Evolutionary conservation across 2,797 vertebrate species (phyloP).

Genomic region (Xyrichtys novacula): DNA sequence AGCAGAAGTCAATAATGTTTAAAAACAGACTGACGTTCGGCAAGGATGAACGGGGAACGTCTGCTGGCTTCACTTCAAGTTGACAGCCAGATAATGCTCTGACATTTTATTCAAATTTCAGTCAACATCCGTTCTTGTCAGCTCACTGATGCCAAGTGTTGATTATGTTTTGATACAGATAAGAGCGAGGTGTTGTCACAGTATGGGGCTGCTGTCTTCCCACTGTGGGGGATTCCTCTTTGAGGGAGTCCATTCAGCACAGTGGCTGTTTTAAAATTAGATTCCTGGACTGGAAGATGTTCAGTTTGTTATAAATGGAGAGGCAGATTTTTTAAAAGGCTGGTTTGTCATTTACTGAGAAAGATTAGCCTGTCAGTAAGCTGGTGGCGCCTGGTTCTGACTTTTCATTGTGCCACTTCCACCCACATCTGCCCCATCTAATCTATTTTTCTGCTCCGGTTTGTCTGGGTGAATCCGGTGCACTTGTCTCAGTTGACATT

Average conservation of each 20-base stretch:
- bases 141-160: slow-evolving; percentile 25
- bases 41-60: slow-evolving; percentile 4
- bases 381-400: slow-evolving; percentile 37
- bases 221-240: neutral
- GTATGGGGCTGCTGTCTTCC: slow-evolving; percentile 3
- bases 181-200: neutral
- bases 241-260: neutral
- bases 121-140: slow-evolving; percentile 15
- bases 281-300: slow-evolving; percentile 26
- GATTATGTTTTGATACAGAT: slow-evolving; percentile 22
- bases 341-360: slow-evolving; percentile 34
- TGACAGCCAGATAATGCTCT: slow-evolving; percentile 15
- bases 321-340: slow-evolving; percentile 18
- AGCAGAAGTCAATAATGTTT: neutral
- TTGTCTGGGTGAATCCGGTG: slow-evolving; percentile 30
- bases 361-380: slow-evolving; percentile 46
- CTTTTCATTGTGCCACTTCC: slow-evolving; percentile 44
- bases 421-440: slow-evolving; percentile 43
- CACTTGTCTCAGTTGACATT: slow-evolving; percentile 52
- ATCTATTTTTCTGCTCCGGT: slow-evolving; percentile 35
- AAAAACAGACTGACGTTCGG: slow-evolving; percentile 1
- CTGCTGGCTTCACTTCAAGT: slow-evolving; percentile 11
- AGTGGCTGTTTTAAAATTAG: slow-evolving; percentile 2
- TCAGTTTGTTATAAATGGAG: slow-evolving; percentile 16
- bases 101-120: slow-evolving; percentile 25